A percentile compares a stretch with the other conserved stretches of the same genome.
phyloP scores from a whole-genome alignment of 2,888 invertebrate genomes.

The Erynnis tages region DNA sequence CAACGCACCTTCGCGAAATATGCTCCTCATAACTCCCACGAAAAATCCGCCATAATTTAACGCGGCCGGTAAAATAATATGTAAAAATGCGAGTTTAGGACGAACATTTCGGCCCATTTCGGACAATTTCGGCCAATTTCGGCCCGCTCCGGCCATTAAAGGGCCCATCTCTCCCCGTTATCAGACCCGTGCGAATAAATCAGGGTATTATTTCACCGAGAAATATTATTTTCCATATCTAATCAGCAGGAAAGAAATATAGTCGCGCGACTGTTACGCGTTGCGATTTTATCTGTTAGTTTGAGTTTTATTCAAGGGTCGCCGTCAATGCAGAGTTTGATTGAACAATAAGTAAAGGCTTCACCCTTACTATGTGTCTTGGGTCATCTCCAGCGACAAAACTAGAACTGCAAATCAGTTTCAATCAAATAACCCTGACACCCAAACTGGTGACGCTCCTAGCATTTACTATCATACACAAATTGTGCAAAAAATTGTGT shows the following conservation, averaged over 20 bases:
- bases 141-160: conserved; percentile 61
- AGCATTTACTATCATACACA: too few species aligned
- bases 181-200: conserved; percentile 70
- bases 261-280: conserved; percentile 54
- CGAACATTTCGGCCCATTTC: conserved; percentile 54
- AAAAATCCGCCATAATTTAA: conserved; percentile 72
- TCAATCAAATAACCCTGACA: too few species aligned
- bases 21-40: conserved; percentile 68
- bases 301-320: not conserved
- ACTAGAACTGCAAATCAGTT: too few species aligned
- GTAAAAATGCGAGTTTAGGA: conserved; percentile 64
- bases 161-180: conserved; percentile 67
- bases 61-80: conserved; percentile 67
- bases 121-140: conserved; percentile 58
- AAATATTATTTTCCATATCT: conserved; percentile 75
- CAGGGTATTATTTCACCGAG: conserved; percentile 69
- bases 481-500: too few species aligned
- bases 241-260: conserved; percentile 70
- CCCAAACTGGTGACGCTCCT: not conserved
- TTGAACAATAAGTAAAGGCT: not conserved
- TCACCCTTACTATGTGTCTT: too few species aligned
- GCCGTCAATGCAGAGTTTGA: not conserved
- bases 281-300: conserved; percentile 42
- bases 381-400: too few species aligned
- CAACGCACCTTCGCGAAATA: conserved; percentile 68